A percentile compares a stretch with the other conserved stretches of the same genome.
Evolutionary conservation across 2,797 vertebrate genomes (phyloP).

Genomic region (Darevskia mixta): DNA sequence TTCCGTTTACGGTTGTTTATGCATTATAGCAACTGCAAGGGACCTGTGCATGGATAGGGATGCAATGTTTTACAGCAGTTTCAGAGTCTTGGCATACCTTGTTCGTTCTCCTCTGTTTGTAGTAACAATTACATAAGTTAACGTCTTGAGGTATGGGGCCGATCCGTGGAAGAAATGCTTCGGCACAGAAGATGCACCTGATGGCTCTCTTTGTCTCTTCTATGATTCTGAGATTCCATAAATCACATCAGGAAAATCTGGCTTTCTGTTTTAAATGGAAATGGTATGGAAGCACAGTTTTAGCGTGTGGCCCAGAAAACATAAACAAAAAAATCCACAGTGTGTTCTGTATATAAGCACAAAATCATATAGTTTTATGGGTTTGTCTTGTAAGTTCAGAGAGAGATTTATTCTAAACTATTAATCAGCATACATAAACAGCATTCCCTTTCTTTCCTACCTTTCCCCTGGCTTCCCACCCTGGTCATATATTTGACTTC

Average conservation of each 20-base stretch:
- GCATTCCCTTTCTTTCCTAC: slow-evolving; percentile 17
- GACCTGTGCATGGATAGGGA: no score
- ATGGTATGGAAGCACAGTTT: not conserved
- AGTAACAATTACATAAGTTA: not conserved
- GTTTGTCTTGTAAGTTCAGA: not conserved
- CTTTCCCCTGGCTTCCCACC: slow-evolving; percentile 6
- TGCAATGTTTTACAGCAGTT: not conserved
- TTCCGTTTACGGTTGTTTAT: not conserved
- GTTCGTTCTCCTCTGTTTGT: not conserved
- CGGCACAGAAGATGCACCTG: not conserved
- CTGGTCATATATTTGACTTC: not conserved
- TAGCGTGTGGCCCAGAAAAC: not conserved
- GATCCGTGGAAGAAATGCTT: not conserved
- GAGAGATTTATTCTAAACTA: not conserved
- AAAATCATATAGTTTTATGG: not conserved
- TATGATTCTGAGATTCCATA: not conserved
- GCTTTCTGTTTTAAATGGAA: not conserved
- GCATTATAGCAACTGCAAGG: not conserved
- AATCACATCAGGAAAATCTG: not conserved
- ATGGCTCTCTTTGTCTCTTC: not conserved
- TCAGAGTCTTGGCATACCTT: not conserved
- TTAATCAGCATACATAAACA: slow-evolving; percentile 11
- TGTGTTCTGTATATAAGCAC: not conserved
- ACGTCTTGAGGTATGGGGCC: not conserved
- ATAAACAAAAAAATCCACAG: not conserved